Evolutionary conservation across 2,797 vertebrate genomes (phyloP).

Genomic region (Poecilia picta): DNA sequence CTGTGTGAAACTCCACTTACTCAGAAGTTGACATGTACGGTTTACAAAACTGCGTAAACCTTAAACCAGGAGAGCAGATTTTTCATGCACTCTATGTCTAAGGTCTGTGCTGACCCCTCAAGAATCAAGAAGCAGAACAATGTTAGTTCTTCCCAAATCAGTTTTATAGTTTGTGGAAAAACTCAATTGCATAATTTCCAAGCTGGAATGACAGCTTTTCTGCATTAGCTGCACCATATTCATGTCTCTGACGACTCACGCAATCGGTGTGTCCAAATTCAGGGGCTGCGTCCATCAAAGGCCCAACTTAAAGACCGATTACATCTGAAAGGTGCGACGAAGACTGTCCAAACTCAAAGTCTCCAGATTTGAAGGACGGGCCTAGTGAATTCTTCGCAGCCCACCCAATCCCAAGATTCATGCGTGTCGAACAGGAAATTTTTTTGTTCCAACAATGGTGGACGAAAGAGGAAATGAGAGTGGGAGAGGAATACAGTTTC

Average conservation of each 20-base stretch:
- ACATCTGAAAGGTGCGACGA: not conserved
- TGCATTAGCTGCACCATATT: not conserved
- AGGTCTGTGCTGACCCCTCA: not conserved
- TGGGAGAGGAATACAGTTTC: not conserved
- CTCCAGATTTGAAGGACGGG: not conserved
- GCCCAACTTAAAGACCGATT: not conserved
- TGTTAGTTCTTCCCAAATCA: not conserved
- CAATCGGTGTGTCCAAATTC: not conserved
- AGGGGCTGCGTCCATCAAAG: not conserved
- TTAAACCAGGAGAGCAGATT: not conserved
- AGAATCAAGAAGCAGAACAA: not conserved
- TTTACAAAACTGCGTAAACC: conserved; percentile 1
- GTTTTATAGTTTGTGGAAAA: not conserved
- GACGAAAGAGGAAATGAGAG: not conserved
- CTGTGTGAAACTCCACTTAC: not conserved
- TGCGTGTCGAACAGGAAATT: not conserved
- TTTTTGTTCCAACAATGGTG: not conserved
- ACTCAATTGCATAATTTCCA: not conserved
- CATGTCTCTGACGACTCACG: not conserved
- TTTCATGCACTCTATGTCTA: not conserved
- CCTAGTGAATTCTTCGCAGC: not conserved
- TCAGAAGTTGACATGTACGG: not conserved
- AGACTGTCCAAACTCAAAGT: not conserved
- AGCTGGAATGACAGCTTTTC: not conserved
- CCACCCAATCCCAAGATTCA: not conserved